phyloP scores from a whole-genome alignment of 1,140 invertebrate genomes.

The Marisa cornuarietis region DNA sequence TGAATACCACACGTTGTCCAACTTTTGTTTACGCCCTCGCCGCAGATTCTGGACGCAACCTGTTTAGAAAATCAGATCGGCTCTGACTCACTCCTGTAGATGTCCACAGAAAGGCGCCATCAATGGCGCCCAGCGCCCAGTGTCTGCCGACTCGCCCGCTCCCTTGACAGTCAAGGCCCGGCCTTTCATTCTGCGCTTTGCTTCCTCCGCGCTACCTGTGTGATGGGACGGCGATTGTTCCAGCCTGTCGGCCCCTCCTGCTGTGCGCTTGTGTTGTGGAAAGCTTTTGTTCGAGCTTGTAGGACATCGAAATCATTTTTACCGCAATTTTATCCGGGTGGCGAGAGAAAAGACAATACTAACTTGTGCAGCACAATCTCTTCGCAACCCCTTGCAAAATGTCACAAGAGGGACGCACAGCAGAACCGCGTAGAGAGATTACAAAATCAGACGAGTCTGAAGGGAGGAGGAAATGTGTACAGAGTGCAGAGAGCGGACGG shows the following conservation, averaged over 20 bases:
- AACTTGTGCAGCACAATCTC: not conserved
- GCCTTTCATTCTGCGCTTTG: no score
- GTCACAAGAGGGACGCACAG: constrained; percentile 1
- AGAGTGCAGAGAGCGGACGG: not conserved
- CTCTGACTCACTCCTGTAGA: no score
- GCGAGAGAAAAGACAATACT: not conserved
- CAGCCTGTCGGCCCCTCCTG: not conserved
- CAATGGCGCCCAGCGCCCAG: no score
- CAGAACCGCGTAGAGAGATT: not conserved
- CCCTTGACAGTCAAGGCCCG: no score
- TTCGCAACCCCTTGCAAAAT: constrained; percentile 5
- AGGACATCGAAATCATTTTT: constrained; percentile 13
- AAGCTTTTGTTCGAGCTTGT: not conserved
- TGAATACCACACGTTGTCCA: no score
- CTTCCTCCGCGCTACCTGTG: no score
- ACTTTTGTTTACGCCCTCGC: no score
- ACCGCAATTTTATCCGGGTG: constrained; percentile 10
- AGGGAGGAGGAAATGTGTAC: not conserved
- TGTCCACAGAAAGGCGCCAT: no score
- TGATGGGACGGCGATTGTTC: no score
- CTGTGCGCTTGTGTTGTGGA: constrained; percentile 1
- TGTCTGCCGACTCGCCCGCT: no score
- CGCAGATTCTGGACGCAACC: no score
- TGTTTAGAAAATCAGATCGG: no score
- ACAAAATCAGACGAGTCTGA: not conserved